Evolutionary conservation across 2,797 vertebrate species (phyloP).

Genomic region (Myiothlypis chrysogaster): DNA sequence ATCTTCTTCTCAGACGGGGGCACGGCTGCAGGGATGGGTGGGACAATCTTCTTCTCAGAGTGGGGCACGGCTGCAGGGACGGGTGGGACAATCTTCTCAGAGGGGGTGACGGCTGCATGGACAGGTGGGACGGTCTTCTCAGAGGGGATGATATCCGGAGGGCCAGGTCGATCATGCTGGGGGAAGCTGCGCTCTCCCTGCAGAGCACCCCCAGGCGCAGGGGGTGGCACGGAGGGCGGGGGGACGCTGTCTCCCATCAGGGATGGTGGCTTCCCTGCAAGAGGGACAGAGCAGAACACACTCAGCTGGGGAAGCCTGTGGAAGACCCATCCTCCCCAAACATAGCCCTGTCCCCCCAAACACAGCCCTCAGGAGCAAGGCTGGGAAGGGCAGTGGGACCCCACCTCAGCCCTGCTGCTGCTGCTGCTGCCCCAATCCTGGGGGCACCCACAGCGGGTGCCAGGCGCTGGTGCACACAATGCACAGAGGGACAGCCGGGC

Average conservation of each 20-base stretch:
- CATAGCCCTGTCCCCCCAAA: not conserved
- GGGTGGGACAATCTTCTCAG: not conserved
- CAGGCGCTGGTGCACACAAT: constrained; percentile 10
- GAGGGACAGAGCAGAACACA: not conserved
- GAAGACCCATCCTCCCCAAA: not conserved
- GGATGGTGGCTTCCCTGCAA: constrained; percentile 39
- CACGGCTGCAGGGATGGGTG: not conserved
- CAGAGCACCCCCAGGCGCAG: not conserved
- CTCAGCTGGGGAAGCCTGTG: not conserved
- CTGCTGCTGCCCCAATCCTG: accelerated
- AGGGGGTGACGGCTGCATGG: not conserved
- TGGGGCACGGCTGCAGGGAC: not conserved
- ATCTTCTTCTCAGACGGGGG: accelerated
- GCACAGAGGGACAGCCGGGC: not conserved
- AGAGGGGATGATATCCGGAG: not conserved
- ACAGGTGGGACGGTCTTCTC: not conserved
- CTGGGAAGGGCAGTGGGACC: accelerated
- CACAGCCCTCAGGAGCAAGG: not conserved
- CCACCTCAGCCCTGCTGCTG: not conserved
- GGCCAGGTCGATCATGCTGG: accelerated
- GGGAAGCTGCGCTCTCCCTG: not conserved
- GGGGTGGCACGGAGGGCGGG: not conserved
- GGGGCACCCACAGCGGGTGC: not conserved
- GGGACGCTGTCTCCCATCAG: constrained; percentile 57
- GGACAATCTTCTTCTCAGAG: not conserved